These are phyloP conservation scores for Acholoe squamosa DNA, from an alignment of 2,888 invertebrate genomes.

Conservation along the genomic window DNA sequence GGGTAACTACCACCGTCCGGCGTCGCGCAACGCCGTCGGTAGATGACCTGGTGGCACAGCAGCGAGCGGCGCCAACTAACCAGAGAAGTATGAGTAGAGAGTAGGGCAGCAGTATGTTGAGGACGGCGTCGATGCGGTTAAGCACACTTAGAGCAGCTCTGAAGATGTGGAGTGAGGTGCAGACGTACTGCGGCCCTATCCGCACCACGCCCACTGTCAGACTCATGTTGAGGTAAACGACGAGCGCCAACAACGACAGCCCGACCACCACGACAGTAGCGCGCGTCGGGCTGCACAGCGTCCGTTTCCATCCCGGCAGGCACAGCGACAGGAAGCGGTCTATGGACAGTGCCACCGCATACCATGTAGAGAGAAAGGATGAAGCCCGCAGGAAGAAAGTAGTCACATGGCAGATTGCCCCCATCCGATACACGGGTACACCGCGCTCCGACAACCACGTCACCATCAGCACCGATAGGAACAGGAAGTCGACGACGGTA, in stretches of 20 bases:
- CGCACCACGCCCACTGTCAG: conserved; percentile 16
- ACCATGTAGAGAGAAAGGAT: conserved; percentile 40
- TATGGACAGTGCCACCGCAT: conserved; percentile 13
- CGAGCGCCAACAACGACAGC: conserved; percentile 11
- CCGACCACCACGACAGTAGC: conserved; percentile 9
- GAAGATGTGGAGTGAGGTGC: conserved; percentile 24
- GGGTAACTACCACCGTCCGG: background rate
- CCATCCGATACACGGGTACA: background rate
- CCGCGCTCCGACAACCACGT: conserved; percentile 41
- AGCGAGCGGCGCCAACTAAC: background rate
- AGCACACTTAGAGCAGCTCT: background rate
- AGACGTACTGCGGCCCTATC: background rate
- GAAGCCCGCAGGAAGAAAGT: background rate
- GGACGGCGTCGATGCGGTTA: conserved; percentile 9
- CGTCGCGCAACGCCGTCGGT: background rate
- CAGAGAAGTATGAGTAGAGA: background rate
- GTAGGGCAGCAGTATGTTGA: conserved; percentile 48
- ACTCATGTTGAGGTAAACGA: conserved; percentile 54
- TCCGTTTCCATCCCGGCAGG: conserved; percentile 9
- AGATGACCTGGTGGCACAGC: background rate
- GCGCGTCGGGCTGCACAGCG: conserved; percentile 5
- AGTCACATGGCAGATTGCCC: conserved; percentile 30
- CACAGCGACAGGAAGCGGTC: conserved; percentile 42
- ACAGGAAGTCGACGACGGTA: conserved; percentile 27
- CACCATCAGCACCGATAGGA: background rate